phyloP scores from a whole-genome alignment of 2,888 invertebrate genomes.

The Mycalesis mineus region DNA sequence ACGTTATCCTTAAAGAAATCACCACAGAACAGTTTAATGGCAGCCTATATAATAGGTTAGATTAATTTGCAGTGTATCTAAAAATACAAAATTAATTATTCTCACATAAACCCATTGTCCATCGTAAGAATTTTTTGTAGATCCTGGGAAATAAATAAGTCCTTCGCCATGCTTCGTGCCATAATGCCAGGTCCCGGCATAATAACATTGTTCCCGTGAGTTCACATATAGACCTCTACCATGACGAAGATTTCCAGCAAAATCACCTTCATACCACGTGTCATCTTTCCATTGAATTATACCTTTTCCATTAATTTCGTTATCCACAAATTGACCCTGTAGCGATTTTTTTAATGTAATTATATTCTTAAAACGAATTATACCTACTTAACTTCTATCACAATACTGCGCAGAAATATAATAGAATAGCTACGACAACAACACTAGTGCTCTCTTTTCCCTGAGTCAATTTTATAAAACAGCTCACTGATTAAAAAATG shows the following conservation, averaged over 20 bases:
- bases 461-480: too few species aligned
- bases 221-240: slow-evolving; percentile 74
- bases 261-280: slow-evolving; percentile 79
- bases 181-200: slow-evolving; percentile 68
- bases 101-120: slow-evolving; percentile 64
- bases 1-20: too few species aligned
- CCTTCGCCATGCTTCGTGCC: slow-evolving; percentile 69
- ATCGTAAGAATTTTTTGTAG: slow-evolving; percentile 56
- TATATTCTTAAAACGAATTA: too few species aligned
- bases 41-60: too few species aligned
- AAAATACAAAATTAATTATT: slow-evolving; percentile 14
- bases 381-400: too few species aligned
- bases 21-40: too few species aligned
- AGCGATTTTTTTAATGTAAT: too few species aligned
- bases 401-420: too few species aligned
- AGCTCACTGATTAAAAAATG: too few species aligned
- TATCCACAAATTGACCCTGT: slow-evolving; percentile 78
- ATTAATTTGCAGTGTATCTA: too few species aligned
- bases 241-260: slow-evolving; percentile 73
- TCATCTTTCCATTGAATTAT: slow-evolving; percentile 74
- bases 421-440: too few species aligned
- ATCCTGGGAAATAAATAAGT: slow-evolving; percentile 50
- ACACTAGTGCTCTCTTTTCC: too few species aligned
- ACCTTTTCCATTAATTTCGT: slow-evolving; percentile 77
- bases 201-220: slow-evolving; percentile 56